Evolutionary conservation across 2,797 vertebrate species (phyloP).

Genomic region (Coilia nasus): DNA sequence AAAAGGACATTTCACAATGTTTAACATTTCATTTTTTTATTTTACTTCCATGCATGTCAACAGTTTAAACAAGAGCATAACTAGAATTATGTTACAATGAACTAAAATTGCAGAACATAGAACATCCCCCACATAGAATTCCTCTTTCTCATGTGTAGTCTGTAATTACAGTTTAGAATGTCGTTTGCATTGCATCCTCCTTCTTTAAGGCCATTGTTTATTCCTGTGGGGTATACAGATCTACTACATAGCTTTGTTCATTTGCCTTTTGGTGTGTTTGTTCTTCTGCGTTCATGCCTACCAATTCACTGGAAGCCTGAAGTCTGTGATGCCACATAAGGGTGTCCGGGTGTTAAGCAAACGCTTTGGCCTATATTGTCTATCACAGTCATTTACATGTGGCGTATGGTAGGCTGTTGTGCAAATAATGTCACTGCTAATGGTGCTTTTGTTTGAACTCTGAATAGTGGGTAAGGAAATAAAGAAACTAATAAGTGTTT

Average conservation of each 20-base stretch:
- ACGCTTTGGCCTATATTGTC: background rate
- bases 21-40: background rate
- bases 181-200: background rate
- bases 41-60: background rate
- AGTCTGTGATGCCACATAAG: background rate
- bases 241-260: background rate
- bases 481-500: background rate
- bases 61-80: background rate
- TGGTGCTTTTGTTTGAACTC: background rate
- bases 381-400: background rate
- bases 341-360: background rate
- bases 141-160: background rate
- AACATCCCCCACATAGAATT: background rate
- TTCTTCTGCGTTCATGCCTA: background rate
- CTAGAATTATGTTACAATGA: background rate
- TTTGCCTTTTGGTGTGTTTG: background rate
- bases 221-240: background rate
- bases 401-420: background rate
- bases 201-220: background rate
- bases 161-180: background rate
- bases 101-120: background rate
- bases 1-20: background rate
- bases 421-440: background rate
- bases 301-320: background rate
- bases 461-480: background rate